A percentile compares a stretch with the other conserved stretches of the same genome.
phyloP scores from a whole-genome alignment of 2,113 vertebrate species.

The Pygoscelis antarcticus region DNA sequence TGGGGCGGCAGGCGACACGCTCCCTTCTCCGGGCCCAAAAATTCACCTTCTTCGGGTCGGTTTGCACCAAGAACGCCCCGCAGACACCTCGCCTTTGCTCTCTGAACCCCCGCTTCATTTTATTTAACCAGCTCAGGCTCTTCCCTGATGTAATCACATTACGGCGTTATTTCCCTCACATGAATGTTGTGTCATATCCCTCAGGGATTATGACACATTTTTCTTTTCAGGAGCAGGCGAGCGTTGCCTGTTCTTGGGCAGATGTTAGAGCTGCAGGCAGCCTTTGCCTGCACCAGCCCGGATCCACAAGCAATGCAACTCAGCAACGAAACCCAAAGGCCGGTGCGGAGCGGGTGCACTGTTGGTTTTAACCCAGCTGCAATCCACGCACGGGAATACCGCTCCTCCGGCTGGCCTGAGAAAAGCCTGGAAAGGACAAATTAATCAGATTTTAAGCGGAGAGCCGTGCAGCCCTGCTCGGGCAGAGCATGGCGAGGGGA shows the following conservation, averaged over 20 bases:
- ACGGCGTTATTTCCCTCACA: neutral
- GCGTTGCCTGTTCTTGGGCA: neutral
- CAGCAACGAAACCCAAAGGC: fast-evolving
- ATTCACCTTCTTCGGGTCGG: neutral
- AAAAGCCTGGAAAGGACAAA: neutral
- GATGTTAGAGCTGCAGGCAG: neutral
- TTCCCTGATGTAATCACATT: neutral
- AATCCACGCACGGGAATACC: fast-evolving
- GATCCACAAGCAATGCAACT: fast-evolving
- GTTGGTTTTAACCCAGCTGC: neutral
- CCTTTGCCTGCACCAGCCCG: neutral
- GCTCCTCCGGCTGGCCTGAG: neutral
- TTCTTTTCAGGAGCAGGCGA: neutral
- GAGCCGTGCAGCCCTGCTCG: neutral
- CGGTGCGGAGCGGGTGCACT: fast-evolving
- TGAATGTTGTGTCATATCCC: neutral
- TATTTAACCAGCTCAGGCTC: neutral
- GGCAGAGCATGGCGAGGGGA: fast-evolving
- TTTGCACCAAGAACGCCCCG: fast-evolving
- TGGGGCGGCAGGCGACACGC: fast-evolving
- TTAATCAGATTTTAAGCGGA: neutral
- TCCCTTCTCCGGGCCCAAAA: neutral
- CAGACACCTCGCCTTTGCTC: neutral
- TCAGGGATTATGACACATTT: neutral
- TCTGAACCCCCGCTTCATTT: neutral